Conservation (phyloP, 2,113 vertebrate species). For the Hippocampus guttulatus region DNA sequence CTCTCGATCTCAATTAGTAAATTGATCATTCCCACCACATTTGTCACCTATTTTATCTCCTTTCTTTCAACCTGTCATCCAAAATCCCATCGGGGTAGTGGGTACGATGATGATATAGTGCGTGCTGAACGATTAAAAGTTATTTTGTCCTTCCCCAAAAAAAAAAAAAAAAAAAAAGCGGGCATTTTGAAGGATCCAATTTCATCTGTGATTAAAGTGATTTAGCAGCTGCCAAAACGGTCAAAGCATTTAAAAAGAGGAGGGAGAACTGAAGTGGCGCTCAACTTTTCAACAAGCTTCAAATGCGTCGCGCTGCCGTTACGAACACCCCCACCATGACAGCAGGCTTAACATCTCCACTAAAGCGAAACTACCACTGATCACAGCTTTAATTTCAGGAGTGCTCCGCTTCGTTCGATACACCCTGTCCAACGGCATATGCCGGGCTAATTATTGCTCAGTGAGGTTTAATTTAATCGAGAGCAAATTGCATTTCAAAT, state of each 20-base stretch:
- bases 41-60: slow-evolving; percentile 7
- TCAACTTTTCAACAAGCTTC: slow-evolving; percentile 19
- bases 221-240: slow-evolving; percentile 27
- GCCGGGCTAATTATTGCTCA: neutral
- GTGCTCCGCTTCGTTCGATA: slow-evolving; percentile 1
- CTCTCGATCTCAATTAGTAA: slow-evolving; percentile 9
- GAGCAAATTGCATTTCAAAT: neutral
- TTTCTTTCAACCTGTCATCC: neutral
- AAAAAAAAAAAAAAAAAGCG: slow-evolving; percentile 5
- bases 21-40: neutral
- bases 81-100: slow-evolving; percentile 5
- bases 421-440: neutral
- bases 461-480: neutral
- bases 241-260: slow-evolving; percentile 26
- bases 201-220: slow-evolving; percentile 36
- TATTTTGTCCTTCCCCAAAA: slow-evolving; percentile 24
- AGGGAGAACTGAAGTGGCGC: slow-evolving; percentile 19
- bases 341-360: neutral
- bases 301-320: slow-evolving; percentile 11
- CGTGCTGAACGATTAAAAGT: slow-evolving; percentile 15
- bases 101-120: neutral
- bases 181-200: slow-evolving; percentile 36
- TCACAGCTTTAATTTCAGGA: slow-evolving; percentile 12
- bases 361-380: slow-evolving; percentile 4
- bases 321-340: neutral